A percentile compares a stretch with the other conserved stretches of the same genome.
phyloP scores from a whole-genome alignment of 2,888 invertebrate species.

The Nomada hirtipes region DNA sequence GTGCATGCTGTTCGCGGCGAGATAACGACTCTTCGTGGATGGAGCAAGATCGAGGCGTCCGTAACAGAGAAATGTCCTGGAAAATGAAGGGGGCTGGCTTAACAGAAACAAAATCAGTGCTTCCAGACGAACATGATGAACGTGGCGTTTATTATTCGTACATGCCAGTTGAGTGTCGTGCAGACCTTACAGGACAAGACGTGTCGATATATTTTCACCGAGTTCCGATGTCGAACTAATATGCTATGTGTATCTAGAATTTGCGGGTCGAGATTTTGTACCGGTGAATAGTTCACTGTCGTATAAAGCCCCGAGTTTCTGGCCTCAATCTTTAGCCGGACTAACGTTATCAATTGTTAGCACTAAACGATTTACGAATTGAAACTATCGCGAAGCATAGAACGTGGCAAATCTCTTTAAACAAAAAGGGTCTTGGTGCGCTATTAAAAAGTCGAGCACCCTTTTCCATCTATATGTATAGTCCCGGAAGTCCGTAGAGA shows the following conservation, averaged over 20 bases:
- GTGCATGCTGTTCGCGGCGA: constrained; percentile 51
- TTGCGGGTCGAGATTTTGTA: constrained; percentile 32
- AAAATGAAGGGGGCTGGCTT: constrained; percentile 29
- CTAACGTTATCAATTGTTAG: constrained; percentile 58
- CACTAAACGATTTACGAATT: constrained; percentile 30
- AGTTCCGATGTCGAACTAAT: constrained; percentile 22
- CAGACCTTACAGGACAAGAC: not conserved
- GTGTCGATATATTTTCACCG: constrained; percentile 35
- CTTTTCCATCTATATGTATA: not conserved
- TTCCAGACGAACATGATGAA: constrained; percentile 64
- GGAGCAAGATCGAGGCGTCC: constrained; percentile 5
- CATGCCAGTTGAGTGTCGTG: constrained; percentile 31
- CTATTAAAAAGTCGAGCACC: not conserved
- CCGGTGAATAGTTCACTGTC: not conserved
- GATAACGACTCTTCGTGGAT: constrained; percentile 13
- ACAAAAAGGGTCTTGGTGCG: not conserved
- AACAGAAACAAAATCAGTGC: constrained; percentile 67
- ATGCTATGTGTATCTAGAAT: constrained; percentile 13
- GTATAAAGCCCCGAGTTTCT: constrained; percentile 22
- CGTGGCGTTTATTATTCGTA: constrained; percentile 42
- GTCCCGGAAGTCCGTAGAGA: constrained; percentile 30
- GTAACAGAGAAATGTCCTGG: not conserved
- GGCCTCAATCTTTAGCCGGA: constrained; percentile 49
- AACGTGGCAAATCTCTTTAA: constrained; percentile 11
- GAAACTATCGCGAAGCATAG: constrained; percentile 32